Conservation (phyloP, 2,113 vertebrate genomes). For the Murina feae region DNA sequence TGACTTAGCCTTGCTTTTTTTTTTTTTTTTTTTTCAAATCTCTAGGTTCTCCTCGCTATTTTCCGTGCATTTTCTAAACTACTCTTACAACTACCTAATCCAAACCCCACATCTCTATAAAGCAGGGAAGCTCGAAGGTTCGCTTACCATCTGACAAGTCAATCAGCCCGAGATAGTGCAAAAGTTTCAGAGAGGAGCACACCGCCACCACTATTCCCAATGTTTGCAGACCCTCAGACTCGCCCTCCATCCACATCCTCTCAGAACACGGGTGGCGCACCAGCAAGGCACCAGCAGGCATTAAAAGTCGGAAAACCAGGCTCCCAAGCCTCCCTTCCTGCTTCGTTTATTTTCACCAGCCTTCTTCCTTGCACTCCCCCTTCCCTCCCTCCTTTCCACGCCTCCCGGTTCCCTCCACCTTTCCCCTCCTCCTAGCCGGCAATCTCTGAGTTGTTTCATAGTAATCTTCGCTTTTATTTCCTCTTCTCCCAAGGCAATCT, state of each 20-base stretch:
- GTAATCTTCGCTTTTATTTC: constrained; percentile 59
- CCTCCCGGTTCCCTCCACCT: constrained; percentile 39
- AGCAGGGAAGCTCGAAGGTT: constrained; percentile 45
- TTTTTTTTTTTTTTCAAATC: too few relatives aligned
- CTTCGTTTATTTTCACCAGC: constrained; percentile 48
- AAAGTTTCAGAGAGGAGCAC: constrained; percentile 90
- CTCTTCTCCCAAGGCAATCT: constrained; percentile 36
- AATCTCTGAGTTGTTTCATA: constrained; percentile 52
- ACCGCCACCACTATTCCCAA: constrained; percentile 88
- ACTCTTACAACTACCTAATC: not conserved
- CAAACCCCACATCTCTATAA: not conserved
- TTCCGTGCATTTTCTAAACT: not conserved
- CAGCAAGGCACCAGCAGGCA: constrained; percentile 46
- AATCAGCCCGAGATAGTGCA: constrained; percentile 92
- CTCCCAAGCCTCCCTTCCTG: constrained; percentile 49
- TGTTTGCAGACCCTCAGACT: constrained; percentile 88
- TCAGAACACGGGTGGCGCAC: not conserved
- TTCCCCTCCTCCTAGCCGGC: constrained; percentile 24
- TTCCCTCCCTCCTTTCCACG: constrained; percentile 48
- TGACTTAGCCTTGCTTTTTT: not conserved
- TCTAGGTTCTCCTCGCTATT: not conserved
- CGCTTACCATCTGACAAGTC: constrained; percentile 90
- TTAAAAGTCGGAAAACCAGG: constrained; percentile 54
- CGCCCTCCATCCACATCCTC: constrained; percentile 82
- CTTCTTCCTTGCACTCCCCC: constrained; percentile 51